Conservation (phyloP, 2,113 vertebrate genomes). For the Charadrius vociferus region DNA sequence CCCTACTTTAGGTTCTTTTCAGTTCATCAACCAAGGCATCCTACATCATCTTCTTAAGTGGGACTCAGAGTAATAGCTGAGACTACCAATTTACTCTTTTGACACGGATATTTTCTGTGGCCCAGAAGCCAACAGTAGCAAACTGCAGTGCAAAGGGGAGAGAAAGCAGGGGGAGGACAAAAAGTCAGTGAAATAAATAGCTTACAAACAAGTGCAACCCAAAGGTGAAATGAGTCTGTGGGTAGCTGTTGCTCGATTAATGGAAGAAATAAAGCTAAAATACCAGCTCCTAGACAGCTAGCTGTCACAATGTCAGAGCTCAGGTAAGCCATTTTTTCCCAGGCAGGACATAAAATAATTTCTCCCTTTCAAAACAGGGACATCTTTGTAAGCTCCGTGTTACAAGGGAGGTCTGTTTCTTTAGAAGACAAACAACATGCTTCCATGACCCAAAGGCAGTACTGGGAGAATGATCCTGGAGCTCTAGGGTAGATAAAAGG, state of each 20-base stretch:
- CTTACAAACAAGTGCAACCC: slow-evolving; percentile 15
- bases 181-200: slow-evolving; percentile 37
- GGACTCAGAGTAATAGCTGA: not conserved
- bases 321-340: not conserved
- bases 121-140: not conserved
- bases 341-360: slow-evolving; percentile 6
- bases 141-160: not conserved
- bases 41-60: not conserved
- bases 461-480: not conserved
- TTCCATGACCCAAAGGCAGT: not conserved
- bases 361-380: not conserved
- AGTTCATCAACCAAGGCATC: not conserved
- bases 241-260: not conserved
- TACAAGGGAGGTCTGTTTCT: not conserved
- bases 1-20: not conserved
- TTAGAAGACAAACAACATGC: not conserved
- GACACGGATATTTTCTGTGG: not conserved
- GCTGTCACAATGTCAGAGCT: slow-evolving; percentile 4
- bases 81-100: not conserved
- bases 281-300: not conserved
- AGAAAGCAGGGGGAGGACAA: not conserved
- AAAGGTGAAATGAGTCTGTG: slow-evolving; percentile 34
- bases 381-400: not conserved
- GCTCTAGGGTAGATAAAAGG: not conserved
- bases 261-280: slow-evolving; percentile 43